These are phyloP conservation scores for Erynnis tages DNA, from an alignment of 2,888 invertebrate species.

Conservation along the genomic window DNA sequence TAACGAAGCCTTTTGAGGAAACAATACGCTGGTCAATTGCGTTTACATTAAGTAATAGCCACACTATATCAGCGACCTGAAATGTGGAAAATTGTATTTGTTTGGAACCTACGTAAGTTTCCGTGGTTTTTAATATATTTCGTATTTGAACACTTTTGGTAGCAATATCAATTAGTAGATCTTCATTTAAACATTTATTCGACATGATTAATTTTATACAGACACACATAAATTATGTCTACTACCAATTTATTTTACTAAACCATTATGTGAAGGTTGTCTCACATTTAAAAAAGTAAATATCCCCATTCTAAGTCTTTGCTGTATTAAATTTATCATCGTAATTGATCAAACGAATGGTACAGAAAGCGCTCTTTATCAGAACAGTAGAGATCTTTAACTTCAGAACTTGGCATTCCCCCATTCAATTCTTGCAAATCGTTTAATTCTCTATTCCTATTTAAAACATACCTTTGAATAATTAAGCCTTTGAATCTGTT, in stretches of 20 bases:
- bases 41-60: neutral
- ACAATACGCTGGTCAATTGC: constrained; percentile 1
- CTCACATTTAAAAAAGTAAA: constrained; percentile 1
- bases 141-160: no score
- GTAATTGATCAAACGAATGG: constrained; percentile 8
- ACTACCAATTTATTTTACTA: no score
- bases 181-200: no score
- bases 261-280: neutral
- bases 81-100: no score
- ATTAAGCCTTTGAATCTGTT: constrained; percentile 2
- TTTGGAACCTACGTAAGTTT: no score
- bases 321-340: constrained; percentile 14
- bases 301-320: constrained; percentile 10
- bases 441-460: constrained; percentile 10
- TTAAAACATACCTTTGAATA: no score
- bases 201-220: no score
- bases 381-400: constrained; percentile 19
- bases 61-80: no score
- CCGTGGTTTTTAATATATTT: no score
- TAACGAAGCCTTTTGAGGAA: constrained; percentile 13
- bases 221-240: no score
- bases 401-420: constrained; percentile 15
- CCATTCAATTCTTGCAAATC: constrained; percentile 14
- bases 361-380: constrained; percentile 7
- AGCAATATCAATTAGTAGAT: no score